Base-by-base conservation (phyloP, 2,113 vertebrate genomes). In the Psittacula cyanocephala region DNA sequence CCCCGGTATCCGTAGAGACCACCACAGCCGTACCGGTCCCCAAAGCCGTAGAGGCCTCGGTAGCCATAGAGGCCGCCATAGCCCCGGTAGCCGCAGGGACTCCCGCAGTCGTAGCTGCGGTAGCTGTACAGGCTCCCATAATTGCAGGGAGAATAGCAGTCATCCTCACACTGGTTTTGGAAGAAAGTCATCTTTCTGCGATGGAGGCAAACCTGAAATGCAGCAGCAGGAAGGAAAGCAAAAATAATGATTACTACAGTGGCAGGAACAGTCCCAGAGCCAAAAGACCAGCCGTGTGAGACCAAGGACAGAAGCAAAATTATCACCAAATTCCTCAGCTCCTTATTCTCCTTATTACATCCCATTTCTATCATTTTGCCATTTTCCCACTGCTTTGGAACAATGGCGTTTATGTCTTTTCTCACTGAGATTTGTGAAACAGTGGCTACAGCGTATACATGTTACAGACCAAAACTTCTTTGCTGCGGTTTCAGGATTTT, bases 61-160 rank as follows among this genome's bases (percentile, higher is more conserved):
- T 14, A 93, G 50, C 94, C 55, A 0, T 77, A 91, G 63, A 83
- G 90, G 12, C 84, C 1, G 3, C 91, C 78, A 1, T 41, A 87
- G 55, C 57, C 57, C 13, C 57, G 31, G 53, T 68, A 91, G 62
- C 87, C 70, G 2, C 53, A 78, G 19, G 86, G 90, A 20, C 47
- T 86, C 9, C 77, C 43, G 0, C 86, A 83, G 93, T 95, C 82
- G 0, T 82, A 83, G 62, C 82, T 13, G 14, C 82, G 74, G 87
- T 87, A 80, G 68, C 53, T 6, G 0, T 95, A 91, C 20, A 72
- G 53, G 59, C 47, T 16, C 11, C 94, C 70, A 1, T 85, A 95
- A 37, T 4, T 28, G 78, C 67, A 90, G 80, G 95, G 22, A 20
- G 81, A 92, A 29, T 72, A 97, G 91, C 83, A 96, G 89, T 95